Conservation (phyloP, 2,113 vertebrate species). For the Cyanoliseus patagonus region DNA sequence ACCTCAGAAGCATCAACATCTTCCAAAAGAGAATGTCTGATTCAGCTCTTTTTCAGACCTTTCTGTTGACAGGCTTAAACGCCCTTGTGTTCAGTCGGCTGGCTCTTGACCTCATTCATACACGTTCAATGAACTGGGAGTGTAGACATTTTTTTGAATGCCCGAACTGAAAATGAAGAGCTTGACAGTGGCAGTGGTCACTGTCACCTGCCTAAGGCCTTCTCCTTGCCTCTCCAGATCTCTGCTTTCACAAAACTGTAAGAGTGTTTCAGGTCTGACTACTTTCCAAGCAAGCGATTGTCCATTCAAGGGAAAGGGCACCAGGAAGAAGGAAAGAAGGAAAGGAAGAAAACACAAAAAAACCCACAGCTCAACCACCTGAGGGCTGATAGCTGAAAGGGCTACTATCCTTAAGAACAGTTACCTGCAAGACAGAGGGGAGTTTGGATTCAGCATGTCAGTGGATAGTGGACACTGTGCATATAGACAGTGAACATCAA, state of each 20-base stretch:
- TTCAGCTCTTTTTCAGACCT: background rate
- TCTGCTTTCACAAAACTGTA: background rate
- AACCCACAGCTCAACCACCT: background rate
- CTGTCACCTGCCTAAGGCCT: background rate
- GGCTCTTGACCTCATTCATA: background rate
- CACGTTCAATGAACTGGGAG: background rate
- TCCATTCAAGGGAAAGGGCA: background rate
- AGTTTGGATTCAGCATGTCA: background rate
- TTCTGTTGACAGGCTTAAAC: background rate
- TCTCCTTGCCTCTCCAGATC: background rate
- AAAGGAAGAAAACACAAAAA: background rate
- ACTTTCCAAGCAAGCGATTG: background rate
- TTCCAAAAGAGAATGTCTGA: background rate
- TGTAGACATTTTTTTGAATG: background rate
- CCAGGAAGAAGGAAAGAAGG: background rate
- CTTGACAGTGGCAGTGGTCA: background rate
- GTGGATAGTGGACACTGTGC: background rate
- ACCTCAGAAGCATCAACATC: background rate
- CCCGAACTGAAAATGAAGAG: background rate
- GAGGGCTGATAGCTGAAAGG: background rate
- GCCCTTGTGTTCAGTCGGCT: background rate
- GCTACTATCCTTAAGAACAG: background rate
- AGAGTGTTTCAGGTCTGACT: background rate
- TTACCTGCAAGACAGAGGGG: background rate
- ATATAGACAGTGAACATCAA: accelerated